Conservation (phyloP, 2,113 vertebrate species). For the Taurulus bubalis region DNA sequence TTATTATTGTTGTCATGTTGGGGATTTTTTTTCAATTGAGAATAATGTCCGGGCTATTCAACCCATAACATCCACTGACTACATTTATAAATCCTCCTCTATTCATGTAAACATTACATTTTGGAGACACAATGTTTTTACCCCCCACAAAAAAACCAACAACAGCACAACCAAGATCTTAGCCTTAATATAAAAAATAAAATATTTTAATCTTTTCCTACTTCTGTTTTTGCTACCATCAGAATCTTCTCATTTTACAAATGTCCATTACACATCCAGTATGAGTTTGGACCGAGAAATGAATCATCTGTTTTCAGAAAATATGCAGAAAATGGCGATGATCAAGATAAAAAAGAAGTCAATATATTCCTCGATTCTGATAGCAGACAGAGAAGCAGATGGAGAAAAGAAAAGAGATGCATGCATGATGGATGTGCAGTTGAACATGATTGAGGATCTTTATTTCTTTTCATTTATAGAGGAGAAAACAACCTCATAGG, state of each 20-base stretch:
- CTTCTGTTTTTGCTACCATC: neutral
- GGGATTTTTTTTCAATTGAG: neutral
- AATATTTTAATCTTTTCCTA: no score
- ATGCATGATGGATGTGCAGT: constrained; percentile 9
- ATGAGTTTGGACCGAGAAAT: neutral
- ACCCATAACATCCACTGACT: neutral
- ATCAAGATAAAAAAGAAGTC: constrained; percentile 19
- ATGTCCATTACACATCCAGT: constrained; percentile 7
- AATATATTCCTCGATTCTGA: constrained; percentile 24
- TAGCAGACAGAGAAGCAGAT: constrained; percentile 33
- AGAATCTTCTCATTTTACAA: constrained; percentile 1
- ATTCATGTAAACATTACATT: neutral
- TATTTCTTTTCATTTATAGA: constrained; percentile 18
- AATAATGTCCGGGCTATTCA: neutral
- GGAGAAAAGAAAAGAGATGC: constrained; percentile 12
- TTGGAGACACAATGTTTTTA: neutral
- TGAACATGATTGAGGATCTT: constrained; percentile 42
- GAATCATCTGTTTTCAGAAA: neutral
- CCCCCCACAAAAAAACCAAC: neutral
- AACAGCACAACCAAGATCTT: neutral
- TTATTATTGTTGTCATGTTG: neutral
- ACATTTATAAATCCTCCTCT: neutral
- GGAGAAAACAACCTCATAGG: constrained; percentile 18
- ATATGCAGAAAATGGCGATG: constrained; percentile 18
- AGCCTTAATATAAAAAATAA: no score